These are phyloP conservation scores for Acanthornis magna DNA, from an alignment of 2,797 vertebrate species.

Conservation along the genomic window DNA sequence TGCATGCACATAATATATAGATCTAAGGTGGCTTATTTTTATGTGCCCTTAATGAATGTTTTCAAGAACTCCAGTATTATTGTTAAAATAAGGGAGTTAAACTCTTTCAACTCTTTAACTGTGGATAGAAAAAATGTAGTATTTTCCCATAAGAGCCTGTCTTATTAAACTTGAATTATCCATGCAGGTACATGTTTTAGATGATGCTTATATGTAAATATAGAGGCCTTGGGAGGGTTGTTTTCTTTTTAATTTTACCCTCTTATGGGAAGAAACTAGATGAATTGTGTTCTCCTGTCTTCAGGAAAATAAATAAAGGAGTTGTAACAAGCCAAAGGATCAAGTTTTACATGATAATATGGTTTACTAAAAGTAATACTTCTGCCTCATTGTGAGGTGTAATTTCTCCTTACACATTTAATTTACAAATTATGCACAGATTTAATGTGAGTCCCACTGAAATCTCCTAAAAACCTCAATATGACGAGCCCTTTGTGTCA, in stretches of 20 bases:
- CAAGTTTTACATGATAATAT: not conserved
- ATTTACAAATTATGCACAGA: not conserved
- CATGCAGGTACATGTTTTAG: not conserved
- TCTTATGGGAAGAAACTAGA: not conserved
- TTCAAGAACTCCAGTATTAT: not conserved
- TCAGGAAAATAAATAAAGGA: not conserved
- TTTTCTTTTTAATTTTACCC: not conserved
- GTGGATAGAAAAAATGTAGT: not conserved
- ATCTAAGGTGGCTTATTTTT: not conserved
- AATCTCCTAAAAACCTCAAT: not conserved
- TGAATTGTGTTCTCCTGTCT: not conserved
- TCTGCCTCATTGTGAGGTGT: not conserved
- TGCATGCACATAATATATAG: not conserved
- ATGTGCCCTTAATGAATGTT: not conserved
- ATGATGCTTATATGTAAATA: not conserved
- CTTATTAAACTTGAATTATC: not conserved
- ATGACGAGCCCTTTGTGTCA: rapidly evolving
- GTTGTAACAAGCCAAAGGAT: not conserved
- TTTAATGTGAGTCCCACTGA: not conserved
- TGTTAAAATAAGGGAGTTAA: not conserved
- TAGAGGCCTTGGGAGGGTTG: not conserved
- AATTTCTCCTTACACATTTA: not conserved
- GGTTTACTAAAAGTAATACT: not conserved
- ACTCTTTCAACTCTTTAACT: not conserved
- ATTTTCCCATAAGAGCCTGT: not conserved